A percentile compares a stretch with the other conserved stretches of the same genome.
Conservation (phyloP, 1,140 invertebrate genomes). For the Drosophila aff. region DNA sequence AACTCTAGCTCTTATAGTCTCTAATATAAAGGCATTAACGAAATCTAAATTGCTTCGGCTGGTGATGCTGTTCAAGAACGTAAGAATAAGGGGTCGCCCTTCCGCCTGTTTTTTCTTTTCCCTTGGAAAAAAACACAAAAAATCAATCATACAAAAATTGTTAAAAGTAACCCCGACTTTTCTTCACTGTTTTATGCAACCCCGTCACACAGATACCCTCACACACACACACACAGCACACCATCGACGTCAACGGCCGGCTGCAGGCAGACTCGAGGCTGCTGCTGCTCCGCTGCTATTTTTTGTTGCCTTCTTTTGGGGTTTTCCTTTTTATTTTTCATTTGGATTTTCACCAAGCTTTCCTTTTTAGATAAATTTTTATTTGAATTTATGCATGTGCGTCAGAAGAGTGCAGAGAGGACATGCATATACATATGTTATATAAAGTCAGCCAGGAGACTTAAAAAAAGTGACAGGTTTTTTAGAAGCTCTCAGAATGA, state of each 20-base stretch:
- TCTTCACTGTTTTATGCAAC: conserved; percentile 21
- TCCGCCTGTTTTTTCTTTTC: neutral
- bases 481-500: neutral
- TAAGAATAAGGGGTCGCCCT: neutral
- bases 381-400: conserved; percentile 74
- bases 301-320: conserved; percentile 50
- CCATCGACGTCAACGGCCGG: conserved; percentile 60
- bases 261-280: conserved; percentile 59
- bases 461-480: neutral
- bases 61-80: neutral
- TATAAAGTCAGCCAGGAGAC: neutral
- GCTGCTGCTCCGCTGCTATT: conserved; percentile 16
- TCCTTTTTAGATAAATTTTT: conserved; percentile 66
- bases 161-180: neutral
- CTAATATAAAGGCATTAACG: neutral
- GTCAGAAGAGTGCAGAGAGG: conserved; percentile 12
- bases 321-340: conserved; percentile 9
- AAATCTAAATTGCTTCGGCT: neutral
- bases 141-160: neutral
- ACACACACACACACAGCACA: conserved; percentile 11
- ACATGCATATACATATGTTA: conserved; percentile 3
- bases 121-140: neutral
- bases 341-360: conserved; percentile 6
- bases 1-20: neutral
- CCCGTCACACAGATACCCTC: conserved; percentile 29